Evolutionary conservation across 2,113 vertebrate genomes (phyloP).

Genomic region (Maccullochella peelii): DNA sequence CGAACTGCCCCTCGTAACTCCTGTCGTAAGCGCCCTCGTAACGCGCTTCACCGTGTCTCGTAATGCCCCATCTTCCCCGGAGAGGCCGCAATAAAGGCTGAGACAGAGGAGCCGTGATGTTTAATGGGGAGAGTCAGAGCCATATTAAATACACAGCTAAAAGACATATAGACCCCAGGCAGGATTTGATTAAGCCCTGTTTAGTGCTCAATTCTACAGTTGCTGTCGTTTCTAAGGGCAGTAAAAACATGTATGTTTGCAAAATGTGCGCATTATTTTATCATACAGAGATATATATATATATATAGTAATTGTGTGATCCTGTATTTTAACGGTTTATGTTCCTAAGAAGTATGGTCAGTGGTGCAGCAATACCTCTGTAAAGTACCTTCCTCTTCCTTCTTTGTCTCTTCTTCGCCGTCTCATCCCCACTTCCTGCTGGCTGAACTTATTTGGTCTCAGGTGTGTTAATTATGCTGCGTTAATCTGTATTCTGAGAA

Average conservation of each 20-base stretch:
- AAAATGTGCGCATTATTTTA: slow-evolving; percentile 35
- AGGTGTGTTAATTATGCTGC: slow-evolving; percentile 34
- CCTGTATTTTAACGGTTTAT: slow-evolving; percentile 4
- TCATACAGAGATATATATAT: neutral
- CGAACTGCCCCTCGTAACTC: slow-evolving; percentile 80
- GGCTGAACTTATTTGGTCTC: slow-evolving; percentile 15
- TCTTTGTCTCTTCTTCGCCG: neutral
- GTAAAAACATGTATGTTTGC: slow-evolving; percentile 28
- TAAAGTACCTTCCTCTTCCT: neutral
- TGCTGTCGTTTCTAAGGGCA: slow-evolving; percentile 36
- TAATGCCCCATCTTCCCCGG: slow-evolving; percentile 74
- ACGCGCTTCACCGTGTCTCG: slow-evolving; percentile 78
- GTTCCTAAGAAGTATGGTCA: neutral
- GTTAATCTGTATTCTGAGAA: slow-evolving; percentile 60
- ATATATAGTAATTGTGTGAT: neutral
- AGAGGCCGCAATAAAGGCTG: slow-evolving; percentile 78
- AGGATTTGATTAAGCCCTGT: slow-evolving; percentile 76
- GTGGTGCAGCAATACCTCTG: neutral
- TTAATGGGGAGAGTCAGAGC: slow-evolving; percentile 71
- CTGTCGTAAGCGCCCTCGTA: slow-evolving; percentile 78
- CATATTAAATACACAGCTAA: slow-evolving; percentile 73
- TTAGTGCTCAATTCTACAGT: slow-evolving; percentile 54
- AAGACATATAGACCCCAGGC: slow-evolving; percentile 72
- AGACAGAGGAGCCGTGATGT: slow-evolving; percentile 73
- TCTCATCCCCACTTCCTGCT: slow-evolving; percentile 19